Conservation (phyloP, 2,797 vertebrate species). For the Apodemus agrarius region DNA sequence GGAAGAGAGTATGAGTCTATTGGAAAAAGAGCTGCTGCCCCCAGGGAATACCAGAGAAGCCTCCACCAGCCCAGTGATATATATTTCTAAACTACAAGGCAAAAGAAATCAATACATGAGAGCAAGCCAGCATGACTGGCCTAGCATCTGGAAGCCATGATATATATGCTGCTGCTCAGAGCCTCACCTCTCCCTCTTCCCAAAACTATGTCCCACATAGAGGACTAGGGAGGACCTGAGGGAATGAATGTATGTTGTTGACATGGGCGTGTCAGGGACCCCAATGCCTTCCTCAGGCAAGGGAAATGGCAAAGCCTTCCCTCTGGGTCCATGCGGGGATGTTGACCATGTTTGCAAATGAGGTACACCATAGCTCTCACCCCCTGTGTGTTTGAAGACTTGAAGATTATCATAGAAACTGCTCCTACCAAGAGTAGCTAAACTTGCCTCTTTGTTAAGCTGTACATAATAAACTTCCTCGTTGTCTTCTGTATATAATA, state of each 20-base stretch:
- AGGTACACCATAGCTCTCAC: background rate
- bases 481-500: background rate
- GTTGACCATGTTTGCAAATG: background rate
- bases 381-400: background rate
- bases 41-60: background rate
- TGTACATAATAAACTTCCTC: background rate
- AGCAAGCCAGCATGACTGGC: background rate
- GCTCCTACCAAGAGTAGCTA: background rate
- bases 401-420: background rate
- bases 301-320: background rate
- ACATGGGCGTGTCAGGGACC: background rate
- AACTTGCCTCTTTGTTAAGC: too few species aligned
- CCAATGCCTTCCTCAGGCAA: background rate
- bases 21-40: background rate
- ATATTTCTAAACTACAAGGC: conserved; percentile 57
- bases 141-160: background rate
- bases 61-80: background rate
- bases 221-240: background rate
- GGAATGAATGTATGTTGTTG: background rate
- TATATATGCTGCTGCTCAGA: background rate
- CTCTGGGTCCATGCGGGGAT: background rate
- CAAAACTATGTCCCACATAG: background rate
- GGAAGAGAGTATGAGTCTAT: background rate
- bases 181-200: background rate
- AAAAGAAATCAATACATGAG: conserved; percentile 47